Evolutionary conservation across 1,140 invertebrate species (phyloP).

Genomic region (Pseudomyrmex cubaensis): DNA sequence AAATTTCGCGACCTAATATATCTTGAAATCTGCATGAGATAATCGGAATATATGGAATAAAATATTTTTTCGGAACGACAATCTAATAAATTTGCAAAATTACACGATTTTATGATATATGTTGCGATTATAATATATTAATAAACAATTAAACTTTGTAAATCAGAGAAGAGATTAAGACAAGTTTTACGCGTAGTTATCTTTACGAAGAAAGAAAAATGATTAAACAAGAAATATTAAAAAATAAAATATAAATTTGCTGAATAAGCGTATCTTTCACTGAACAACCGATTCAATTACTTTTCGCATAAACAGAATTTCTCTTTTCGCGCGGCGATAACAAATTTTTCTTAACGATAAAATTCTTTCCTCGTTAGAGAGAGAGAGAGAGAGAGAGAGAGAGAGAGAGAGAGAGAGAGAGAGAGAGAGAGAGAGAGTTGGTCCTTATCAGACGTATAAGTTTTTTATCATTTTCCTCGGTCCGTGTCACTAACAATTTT

Average conservation of each 20-base stretch:
- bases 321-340: conserved; percentile 30
- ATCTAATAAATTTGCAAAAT: not conserved
- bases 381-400: not conserved
- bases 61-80: no score
- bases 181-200: not conserved
- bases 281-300: conserved; percentile 22
- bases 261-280: not conserved
- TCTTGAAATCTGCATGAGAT: not conserved
- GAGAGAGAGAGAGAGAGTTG: not conserved
- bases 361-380: conserved; percentile 18
- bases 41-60: not conserved
- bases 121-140: not conserved
- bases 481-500: conserved; percentile 41
- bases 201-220: not conserved
- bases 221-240: conserved; percentile 14
- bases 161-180: no score
- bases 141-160: no score
- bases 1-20: not conserved
- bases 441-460: conserved; percentile 23
- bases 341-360: conserved; percentile 39
- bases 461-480: conserved; percentile 13
- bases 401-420: not conserved
- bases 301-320: conserved; percentile 23
- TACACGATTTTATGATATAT: not conserved
- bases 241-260: conserved; percentile 18